These are phyloP conservation scores for Drosophila ustulata DNA, from an alignment of 2,888 invertebrate species.

Conservation along the genomic window DNA sequence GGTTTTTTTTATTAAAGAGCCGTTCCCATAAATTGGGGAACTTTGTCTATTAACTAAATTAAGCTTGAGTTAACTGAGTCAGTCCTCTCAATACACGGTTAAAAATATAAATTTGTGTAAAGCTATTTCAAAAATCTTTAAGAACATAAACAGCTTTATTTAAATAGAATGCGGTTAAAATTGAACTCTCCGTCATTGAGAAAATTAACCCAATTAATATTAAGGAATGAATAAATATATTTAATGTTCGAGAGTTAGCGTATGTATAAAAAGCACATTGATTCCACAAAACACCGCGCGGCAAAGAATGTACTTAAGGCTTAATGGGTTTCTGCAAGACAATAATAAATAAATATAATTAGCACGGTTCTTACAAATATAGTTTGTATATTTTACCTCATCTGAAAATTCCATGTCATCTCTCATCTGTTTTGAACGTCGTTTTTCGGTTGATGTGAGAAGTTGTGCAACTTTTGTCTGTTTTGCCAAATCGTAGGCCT, in stretches of 20 bases:
- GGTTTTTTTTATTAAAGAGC: slow-evolving; percentile 77
- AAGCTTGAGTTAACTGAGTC: slow-evolving; percentile 69
- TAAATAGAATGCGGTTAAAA: slow-evolving; percentile 32
- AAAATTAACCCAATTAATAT: slow-evolving; percentile 68
- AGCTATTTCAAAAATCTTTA: slow-evolving; percentile 23
- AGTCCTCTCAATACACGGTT: slow-evolving; percentile 50
- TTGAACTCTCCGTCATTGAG: slow-evolving; percentile 49
- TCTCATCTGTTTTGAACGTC: slow-evolving; percentile 86
- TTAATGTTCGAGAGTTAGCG: slow-evolving; percentile 67
- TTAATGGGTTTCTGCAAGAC: slow-evolving; percentile 72
- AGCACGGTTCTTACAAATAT: background rate
- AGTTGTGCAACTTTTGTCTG: slow-evolving; percentile 94
- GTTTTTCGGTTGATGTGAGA: slow-evolving; percentile 87
- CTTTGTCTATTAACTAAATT: slow-evolving; percentile 65
- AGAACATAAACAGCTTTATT: slow-evolving; percentile 28
- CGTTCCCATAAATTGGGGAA: slow-evolving; percentile 70
- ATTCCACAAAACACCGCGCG: slow-evolving; percentile 52
- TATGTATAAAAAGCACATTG: slow-evolving; percentile 69
- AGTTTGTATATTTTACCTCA: slow-evolving; percentile 70
- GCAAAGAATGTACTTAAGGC: slow-evolving; percentile 59
- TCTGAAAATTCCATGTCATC: slow-evolving; percentile 83
- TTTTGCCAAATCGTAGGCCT: slow-evolving; percentile 97
- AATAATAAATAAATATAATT: slow-evolving; percentile 6
- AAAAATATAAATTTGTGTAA: slow-evolving; percentile 36
- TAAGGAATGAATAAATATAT: slow-evolving; percentile 82